Conservation (phyloP, 1,140 invertebrate genomes). For the Trissolcus basalis region DNA sequence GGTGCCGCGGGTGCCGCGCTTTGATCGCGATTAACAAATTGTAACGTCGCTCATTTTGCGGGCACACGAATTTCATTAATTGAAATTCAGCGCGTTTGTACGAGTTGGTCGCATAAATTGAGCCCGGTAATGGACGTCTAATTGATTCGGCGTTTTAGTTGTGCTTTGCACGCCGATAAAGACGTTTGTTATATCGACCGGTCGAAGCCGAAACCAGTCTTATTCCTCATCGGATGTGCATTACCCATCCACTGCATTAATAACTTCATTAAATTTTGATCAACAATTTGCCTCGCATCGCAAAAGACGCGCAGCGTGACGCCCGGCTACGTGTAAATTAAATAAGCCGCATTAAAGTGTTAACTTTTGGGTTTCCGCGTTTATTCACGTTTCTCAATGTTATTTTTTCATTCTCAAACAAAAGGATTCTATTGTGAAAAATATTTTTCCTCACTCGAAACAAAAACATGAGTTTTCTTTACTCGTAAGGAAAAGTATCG, state of each 20-base stretch:
- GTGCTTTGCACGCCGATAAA: too few species aligned
- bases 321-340: constrained; percentile 30
- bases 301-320: constrained; percentile 17
- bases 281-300: constrained; percentile 24
- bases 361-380: constrained; percentile 17
- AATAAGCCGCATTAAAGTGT: constrained; percentile 40
- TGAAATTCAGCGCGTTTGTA: background rate
- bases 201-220: constrained; percentile 13
- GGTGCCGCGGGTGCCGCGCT: constrained; percentile 44
- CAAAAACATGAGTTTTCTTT: too few species aligned
- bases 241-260: constrained; percentile 2
- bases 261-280: constrained; percentile 36
- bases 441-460: too few species aligned
- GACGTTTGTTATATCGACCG: constrained; percentile 11
- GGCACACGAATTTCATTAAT: constrained; percentile 1
- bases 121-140: background rate
- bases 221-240: background rate
- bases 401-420: too few species aligned
- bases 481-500: too few species aligned
- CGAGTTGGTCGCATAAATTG: too few species aligned
- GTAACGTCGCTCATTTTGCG: constrained; percentile 30
- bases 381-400: constrained; percentile 17
- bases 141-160: background rate
- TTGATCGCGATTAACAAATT: constrained; percentile 54
- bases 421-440: too few species aligned